Evolutionary conservation across 1,140 invertebrate species (phyloP).

Genomic region (Heliothis subflexa): DNA sequence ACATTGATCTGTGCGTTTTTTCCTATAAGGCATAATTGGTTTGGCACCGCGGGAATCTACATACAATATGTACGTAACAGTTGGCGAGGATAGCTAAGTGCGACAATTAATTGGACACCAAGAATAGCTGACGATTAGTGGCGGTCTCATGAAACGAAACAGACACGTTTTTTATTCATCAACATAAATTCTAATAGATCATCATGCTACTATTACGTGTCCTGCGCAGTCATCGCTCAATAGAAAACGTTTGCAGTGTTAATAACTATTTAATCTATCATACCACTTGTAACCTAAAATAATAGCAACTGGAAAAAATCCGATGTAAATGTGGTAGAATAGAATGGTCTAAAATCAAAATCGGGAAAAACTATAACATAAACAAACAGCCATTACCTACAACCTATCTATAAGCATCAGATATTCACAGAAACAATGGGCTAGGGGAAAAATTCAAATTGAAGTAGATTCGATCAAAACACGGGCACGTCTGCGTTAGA

Average conservation of each 20-base stretch:
- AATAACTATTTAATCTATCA: too few relatives aligned
- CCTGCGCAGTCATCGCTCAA: neutral
- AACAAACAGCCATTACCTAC: neutral
- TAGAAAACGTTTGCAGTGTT: neutral
- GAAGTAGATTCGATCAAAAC: conserved; percentile 6
- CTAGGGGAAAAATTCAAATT: conserved; percentile 8
- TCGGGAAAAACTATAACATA: too few relatives aligned
- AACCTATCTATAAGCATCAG: too few relatives aligned
- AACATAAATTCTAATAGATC: conserved; percentile 1
- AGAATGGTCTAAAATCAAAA: too few relatives aligned
- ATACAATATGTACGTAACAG: conserved; percentile 10
- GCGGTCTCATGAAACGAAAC: neutral
- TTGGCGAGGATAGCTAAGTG: neutral
- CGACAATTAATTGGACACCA: neutral
- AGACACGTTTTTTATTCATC: neutral
- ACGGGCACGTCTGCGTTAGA: conserved; percentile 5
- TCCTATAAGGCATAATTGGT: neutral
- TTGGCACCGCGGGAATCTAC: conserved; percentile 15
- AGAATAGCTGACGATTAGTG: neutral
- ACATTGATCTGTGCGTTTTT: neutral
- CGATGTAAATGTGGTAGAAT: too few relatives aligned
- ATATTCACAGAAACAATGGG: neutral
- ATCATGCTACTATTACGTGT: neutral
- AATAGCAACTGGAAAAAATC: too few relatives aligned
- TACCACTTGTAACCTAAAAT: too few relatives aligned